These are phyloP conservation scores for Catamblyrhynchus diadema DNA, from an alignment of 2,797 vertebrate species.

Conservation along the genomic window DNA sequence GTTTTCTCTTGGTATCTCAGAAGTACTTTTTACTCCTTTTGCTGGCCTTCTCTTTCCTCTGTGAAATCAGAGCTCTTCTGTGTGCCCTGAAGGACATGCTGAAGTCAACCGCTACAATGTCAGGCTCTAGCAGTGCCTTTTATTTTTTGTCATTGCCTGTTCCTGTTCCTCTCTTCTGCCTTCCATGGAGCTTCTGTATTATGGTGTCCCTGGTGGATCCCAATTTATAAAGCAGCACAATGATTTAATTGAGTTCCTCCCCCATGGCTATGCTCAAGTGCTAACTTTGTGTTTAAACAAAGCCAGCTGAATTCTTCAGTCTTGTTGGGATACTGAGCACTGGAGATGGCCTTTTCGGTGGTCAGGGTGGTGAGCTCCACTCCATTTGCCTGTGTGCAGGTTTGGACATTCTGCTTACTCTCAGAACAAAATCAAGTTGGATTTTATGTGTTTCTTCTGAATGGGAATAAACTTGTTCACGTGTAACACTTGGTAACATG, in stretches of 20 bases:
- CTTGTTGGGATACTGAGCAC: not conserved
- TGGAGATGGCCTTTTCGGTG: not conserved
- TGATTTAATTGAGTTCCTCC: not conserved
- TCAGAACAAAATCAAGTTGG: not conserved
- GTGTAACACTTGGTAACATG: not conserved
- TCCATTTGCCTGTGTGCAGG: not conserved
- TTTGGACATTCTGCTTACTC: not conserved
- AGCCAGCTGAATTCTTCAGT: not conserved
- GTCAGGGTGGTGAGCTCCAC: not conserved
- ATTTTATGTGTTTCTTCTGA: not conserved
- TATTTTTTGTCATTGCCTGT: not conserved
- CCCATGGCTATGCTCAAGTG: not conserved
- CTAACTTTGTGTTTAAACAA: not conserved
- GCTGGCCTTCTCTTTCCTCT: not conserved
- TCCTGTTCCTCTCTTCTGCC: not conserved
- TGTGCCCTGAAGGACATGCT: not conserved
- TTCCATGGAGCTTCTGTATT: not conserved
- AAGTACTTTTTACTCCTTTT: not conserved
- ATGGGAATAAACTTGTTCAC: not conserved
- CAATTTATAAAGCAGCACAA: accelerated
- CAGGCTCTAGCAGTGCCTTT: not conserved
- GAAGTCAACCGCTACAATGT: not conserved
- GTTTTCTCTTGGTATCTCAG: not conserved
- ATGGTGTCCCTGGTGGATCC: not conserved
- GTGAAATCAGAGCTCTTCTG: not conserved